Evolutionary conservation across 2,113 vertebrate species (phyloP).

Genomic region (Seriola aureovittata): DNA sequence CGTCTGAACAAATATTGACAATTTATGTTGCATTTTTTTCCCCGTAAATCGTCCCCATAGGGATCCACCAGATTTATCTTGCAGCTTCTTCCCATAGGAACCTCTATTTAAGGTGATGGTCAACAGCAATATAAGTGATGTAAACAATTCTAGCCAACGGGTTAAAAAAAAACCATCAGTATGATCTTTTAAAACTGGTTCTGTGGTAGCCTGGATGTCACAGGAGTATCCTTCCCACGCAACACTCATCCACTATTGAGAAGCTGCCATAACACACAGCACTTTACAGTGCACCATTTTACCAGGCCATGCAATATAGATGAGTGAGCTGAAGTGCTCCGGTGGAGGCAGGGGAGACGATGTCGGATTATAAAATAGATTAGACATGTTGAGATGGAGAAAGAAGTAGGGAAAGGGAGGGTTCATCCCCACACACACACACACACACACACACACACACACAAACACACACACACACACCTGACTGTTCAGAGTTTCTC

Average conservation of each 20-base stretch:
- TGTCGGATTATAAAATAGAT: too few species aligned
- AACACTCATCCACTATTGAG: conserved; percentile 11
- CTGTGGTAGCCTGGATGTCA: background rate
- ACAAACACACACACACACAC: background rate
- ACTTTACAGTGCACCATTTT: conserved; percentile 7
- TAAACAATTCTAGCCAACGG: too few species aligned
- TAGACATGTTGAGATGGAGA: too few species aligned
- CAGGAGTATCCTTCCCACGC: background rate
- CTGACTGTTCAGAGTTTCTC: background rate
- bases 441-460: background rate
- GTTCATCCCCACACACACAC: too few species aligned
- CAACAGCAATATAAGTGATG: too few species aligned
- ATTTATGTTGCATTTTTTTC: background rate
- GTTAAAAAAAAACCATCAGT: background rate
- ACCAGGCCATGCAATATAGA: conserved; percentile 37
- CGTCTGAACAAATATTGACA: background rate
- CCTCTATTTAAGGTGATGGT: background rate
- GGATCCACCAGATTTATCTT: background rate
- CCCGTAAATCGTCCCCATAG: too few species aligned
- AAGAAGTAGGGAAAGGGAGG: background rate
- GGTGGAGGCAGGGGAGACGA: too few species aligned
- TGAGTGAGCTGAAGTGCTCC: background rate
- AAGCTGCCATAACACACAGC: conserved; percentile 1
- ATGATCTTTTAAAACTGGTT: background rate
- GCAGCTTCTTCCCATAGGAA: background rate